A percentile compares a stretch with the other conserved stretches of the same genome.
These are phyloP conservation scores for Rhabdophis nuchalis DNA, from an alignment of 2,797 vertebrate species.

Conservation along the genomic window DNA sequence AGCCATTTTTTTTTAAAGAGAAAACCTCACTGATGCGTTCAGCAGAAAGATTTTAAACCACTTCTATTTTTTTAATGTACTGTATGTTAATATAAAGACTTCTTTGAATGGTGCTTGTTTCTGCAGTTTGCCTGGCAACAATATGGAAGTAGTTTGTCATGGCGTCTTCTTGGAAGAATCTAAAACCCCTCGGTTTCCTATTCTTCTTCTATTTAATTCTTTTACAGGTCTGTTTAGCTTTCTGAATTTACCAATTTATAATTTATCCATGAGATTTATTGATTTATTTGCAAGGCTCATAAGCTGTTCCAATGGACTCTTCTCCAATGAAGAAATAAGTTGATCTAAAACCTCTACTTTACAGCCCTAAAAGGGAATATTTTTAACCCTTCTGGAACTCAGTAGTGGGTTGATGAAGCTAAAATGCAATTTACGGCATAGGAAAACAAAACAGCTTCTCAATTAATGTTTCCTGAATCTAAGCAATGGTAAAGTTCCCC, in stretches of 20 bases:
- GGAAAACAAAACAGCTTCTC: background rate
- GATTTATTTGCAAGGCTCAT: background rate
- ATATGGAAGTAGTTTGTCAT: background rate
- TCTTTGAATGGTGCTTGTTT: background rate
- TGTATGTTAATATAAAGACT: background rate
- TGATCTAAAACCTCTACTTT: background rate
- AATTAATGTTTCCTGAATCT: background rate
- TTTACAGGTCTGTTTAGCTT: background rate
- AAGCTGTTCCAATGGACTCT: background rate
- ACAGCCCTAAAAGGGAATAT: background rate
- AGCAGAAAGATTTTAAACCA: slow-evolving; percentile 52
- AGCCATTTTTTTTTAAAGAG: slow-evolving; percentile 59
- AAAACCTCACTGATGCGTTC: slow-evolving; percentile 60
- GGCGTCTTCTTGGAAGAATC: background rate
- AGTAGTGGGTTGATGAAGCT: background rate
- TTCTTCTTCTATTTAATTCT: background rate
- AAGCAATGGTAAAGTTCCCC: background rate
- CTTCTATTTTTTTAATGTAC: background rate
- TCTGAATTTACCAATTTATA: background rate
- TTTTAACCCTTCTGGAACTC: background rate
- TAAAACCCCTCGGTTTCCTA: background rate
- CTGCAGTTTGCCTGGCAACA: background rate
- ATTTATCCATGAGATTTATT: background rate
- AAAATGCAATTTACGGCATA: background rate
- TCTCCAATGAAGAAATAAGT: background rate